Evolutionary conservation across 1,140 invertebrate genomes (phyloP), one percentile per base, ranked within the genome.

Genomic region (Ptiloglossa arizonensis): DNA sequence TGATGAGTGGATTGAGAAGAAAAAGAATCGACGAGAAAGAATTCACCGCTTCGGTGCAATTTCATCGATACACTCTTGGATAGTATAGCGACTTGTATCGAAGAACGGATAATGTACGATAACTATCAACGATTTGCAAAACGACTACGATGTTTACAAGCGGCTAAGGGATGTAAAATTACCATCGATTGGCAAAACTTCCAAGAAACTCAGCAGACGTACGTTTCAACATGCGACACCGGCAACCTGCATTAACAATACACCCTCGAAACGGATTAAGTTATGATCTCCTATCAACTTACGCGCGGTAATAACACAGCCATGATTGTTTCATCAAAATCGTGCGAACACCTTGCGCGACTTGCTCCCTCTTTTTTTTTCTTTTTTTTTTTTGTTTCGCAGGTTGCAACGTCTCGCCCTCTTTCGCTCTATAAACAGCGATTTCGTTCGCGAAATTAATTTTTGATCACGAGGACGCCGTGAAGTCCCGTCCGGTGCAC

Each of bases 371-470:
- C 77, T 81, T 54, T 24, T 19, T 38, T 52, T 5, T 44, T 17
- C 41, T 78, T 80, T 81, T 54, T 24, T 19, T 38, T 52, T 27
- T n/a, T 11, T 41, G 9, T 27, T 41, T 27, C 29, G 5, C 15
- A 3, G 50, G 62, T 46, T 56, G 54, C 48, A 17, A n/a, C 44
- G 32, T 41, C 17, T 27, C 17, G 52, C n/a, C 24, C 48, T 17
- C 46, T 50, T 2, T 15, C 46, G 1, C 77, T 57, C 15, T 56
- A 41, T 69, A 59, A 80, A 68, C 66, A 78, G 50, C 52, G 56
- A 27, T 69, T 84, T 67, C 41, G 56, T 70, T 82, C 52, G 79
- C 46, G 41, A 80, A 82, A 80, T 84, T 84, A 84, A 84, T 75
- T 79, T 75, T 83, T 68, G 82, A 84, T 84, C 82, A 66, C 50